Conservation (phyloP, 2,888 invertebrate species). For the Pogonocherus hispidulus region DNA sequence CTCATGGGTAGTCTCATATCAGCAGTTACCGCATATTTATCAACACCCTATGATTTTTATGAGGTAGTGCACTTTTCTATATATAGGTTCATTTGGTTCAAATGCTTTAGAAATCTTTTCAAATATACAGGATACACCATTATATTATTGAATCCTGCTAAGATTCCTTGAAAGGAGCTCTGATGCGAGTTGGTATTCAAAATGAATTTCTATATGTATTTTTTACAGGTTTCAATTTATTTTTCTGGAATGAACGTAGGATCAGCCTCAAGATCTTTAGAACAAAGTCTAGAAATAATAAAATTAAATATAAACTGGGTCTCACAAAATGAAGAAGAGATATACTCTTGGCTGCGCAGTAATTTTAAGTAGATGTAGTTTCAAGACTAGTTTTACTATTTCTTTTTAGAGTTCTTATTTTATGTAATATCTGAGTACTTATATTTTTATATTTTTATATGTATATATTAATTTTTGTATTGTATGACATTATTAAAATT, state of each 20-base stretch:
- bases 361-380: constrained; percentile 57
- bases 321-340: constrained; percentile 72
- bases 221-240: constrained; percentile 66
- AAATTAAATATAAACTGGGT: constrained; percentile 89
- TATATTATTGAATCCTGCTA: too few species aligned
- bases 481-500: constrained; percentile 22
- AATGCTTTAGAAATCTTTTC: too few species aligned
- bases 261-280: constrained; percentile 71
- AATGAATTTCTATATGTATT: background rate
- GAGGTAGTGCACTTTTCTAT: too few species aligned
- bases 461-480: constrained; percentile 26
- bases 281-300: constrained; percentile 84
- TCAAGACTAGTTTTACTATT: constrained; percentile 22
- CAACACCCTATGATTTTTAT: constrained; percentile 81
- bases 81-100: too few species aligned
- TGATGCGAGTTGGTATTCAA: background rate
- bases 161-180: too few species aligned
- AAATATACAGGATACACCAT: too few species aligned
- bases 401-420: constrained; percentile 11
- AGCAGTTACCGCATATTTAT: constrained; percentile 76
- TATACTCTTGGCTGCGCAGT: constrained; percentile 66
- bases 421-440: constrained; percentile 21
- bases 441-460: constrained; percentile 30
- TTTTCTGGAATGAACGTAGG: constrained; percentile 69
- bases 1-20: constrained; percentile 77